Base-by-base conservation (phyloP, 2,113 vertebrate species). In the Eonycteris spelaea region DNA sequence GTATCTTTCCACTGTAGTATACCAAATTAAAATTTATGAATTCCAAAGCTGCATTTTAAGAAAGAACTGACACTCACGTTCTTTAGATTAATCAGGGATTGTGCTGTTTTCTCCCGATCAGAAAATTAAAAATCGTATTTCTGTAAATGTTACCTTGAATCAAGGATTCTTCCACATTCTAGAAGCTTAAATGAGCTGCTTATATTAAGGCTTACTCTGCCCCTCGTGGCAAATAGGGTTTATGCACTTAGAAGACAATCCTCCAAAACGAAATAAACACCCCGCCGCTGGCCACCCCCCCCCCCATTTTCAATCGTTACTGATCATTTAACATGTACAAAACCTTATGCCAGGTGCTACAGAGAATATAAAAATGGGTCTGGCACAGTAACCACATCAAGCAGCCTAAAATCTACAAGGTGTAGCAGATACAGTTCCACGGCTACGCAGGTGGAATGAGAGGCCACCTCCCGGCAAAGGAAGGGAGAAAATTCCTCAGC, bases 41-140 rank as follows among this genome's bases (percentile, higher is more conserved):
- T 94, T 95, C 91, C 68, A 65, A 79, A 87, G 89, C 86, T 59
- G 19, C 70, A 8, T 59, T 95, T 68, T 71, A 51, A 55, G 30
- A 67, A 90, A 61, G 63, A 82, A 45, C 96, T 55, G 77, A 93
- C 91, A 82, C 82, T 91, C 13, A 24, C 5, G 11, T 38, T 86
- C 94, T 82, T 90, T 35, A 70, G 75, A 85, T 94, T 96, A 92
- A 92, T 93, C 95, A 96, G 86, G 93, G 85, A 86, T 55, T 57
- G 91, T 78, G 94, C 28, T 96, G 95, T 88, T 96, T 95, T 71
- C 93, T 95, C 96, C 77, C 22, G 40, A 90, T 90, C 90, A 90
- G 83, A 80, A 92, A 92, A 87, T 51, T 88, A 93, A 92, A 97
- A 96, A 91, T 84, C 70, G 30, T 87, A 90, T 96, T 95, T 94